Base-by-base conservation (phyloP, 2,797 vertebrate genomes). In the Semaprochilodus insignis region DNA sequence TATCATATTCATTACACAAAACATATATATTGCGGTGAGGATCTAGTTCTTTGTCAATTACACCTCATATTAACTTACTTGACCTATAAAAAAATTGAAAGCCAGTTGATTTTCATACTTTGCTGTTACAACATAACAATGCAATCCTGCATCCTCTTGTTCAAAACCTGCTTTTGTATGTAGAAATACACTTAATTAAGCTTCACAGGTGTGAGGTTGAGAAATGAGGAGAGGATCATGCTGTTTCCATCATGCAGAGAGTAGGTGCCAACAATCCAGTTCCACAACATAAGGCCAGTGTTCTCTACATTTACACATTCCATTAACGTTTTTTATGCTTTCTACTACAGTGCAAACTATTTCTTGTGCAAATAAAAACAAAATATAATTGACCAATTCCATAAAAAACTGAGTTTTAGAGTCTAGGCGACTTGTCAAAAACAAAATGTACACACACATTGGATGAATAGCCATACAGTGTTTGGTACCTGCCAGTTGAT, bases 281-380 rank as follows among this genome's bases (percentile, higher is more conserved):
- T 52, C 15, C 7, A 69, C 78, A 82, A 83, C 74, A 80, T 74
- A 48, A 86, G 78, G 81, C 87, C 88, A 78, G 79, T 77, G 59
- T 87, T 69, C 85, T 17, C 75, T 90, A 91, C 87, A 91, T 90
- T 54, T 83, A 80, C 21, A 75, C 25, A 21, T 63, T 82, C 83
- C 86, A 59, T 79, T 89, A 91, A 91, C 27, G 82, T 85, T 87
- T 81, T 40, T 80, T 6, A 84, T 79, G 86, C 80, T 83, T 88
- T 87, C 87, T 86, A 88, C 89, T 91, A 93, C 92, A 94, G 92
- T 94, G 92, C 92, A 86, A 90, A 40, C 8, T 83, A 87, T 89
- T 89, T 88, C 90, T 91, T 91, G 90, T 92, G 92, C 92, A 92
- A 92, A 90, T 88, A 0, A 89, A 90, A 90, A 89, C 66, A 54